Percentiles rank a stretch among this genome's conserved stretches.
phyloP scores from a whole-genome alignment of 37 sponge, comb jelly and placozoan species.

The Haliclona indistincta region DNA sequence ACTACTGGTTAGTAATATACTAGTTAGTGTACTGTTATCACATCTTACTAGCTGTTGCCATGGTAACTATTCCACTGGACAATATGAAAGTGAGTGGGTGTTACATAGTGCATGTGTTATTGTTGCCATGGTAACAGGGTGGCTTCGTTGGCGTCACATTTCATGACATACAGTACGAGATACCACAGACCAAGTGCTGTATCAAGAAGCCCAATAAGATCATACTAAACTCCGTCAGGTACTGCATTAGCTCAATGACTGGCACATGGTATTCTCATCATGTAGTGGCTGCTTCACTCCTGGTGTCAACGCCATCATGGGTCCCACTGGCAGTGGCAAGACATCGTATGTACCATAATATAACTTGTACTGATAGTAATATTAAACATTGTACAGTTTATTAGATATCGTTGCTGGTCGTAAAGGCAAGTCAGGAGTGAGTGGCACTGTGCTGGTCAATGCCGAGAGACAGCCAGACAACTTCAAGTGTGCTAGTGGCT shows the following conservation, averaged over 20 bases:
- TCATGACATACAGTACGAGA: slow-evolving; percentile 30
- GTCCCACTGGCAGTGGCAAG: slow-evolving; percentile 40
- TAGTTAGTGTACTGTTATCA: too few relatives aligned
- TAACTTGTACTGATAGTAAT: not conserved
- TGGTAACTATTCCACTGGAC: too few relatives aligned
- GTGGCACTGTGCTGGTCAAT: slow-evolving; percentile 22
- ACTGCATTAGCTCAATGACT: too few relatives aligned
- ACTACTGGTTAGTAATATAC: too few relatives aligned
- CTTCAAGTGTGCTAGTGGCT: slow-evolving; percentile 42
- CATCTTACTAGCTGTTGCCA: too few relatives aligned
- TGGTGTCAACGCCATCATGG: slow-evolving; percentile 18
- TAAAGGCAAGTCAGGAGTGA: slow-evolving; percentile 1
- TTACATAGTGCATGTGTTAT: too few relatives aligned
- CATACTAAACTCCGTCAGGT: slow-evolving; percentile 43
- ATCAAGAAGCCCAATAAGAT: slow-evolving; percentile 22
- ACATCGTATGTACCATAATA: slow-evolving; percentile 7
- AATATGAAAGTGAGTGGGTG: too few relatives aligned
- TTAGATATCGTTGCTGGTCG: slow-evolving; percentile 41
- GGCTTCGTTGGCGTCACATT: slow-evolving; percentile 9
- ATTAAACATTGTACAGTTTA: not conserved
- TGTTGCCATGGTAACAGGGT: too few relatives aligned
- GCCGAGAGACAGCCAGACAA: slow-evolving; percentile 10
- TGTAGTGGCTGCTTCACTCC: slow-evolving; percentile 38
- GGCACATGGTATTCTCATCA: too few relatives aligned
- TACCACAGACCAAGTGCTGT: slow-evolving; percentile 28